Conservation (phyloP, 2,888 invertebrate genomes). For the Ptychoptera contaminata region DNA sequence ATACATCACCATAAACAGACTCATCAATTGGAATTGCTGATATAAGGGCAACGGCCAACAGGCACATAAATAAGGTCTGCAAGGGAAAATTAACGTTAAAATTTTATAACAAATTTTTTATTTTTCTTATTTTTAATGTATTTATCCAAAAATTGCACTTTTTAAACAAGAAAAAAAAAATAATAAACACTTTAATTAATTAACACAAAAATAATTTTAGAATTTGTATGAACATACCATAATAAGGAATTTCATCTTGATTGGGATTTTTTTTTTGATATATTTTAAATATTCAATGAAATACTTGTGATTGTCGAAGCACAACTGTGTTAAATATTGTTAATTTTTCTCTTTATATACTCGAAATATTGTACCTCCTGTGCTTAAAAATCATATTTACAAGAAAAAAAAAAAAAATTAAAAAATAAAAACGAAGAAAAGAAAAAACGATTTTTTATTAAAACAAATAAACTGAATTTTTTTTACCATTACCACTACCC, state of each 20-base stretch:
- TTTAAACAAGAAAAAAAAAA: background rate
- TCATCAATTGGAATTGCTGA: slow-evolving; percentile 25
- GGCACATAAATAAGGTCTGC: slow-evolving; percentile 22
- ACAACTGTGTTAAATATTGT: no score
- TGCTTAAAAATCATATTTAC: no score
- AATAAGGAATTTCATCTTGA: slow-evolving; percentile 5
- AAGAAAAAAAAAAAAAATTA: no score
- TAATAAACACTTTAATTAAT: background rate
- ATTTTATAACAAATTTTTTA: no score
- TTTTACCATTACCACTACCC: no score
- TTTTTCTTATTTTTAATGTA: background rate
- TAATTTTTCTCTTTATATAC: no score
- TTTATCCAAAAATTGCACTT: background rate
- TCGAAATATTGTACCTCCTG: no score
- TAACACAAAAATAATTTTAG: background rate
- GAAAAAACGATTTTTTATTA: no score
- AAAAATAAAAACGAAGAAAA: no score
- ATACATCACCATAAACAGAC: slow-evolving; percentile 17
- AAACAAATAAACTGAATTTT: no score
- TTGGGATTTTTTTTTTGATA: background rate
- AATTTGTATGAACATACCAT: slow-evolving; percentile 1
- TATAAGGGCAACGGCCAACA: slow-evolving; percentile 20
- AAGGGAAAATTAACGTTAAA: slow-evolving; percentile 8
- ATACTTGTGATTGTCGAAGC: no score
- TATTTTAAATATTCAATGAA: no score